Evolutionary conservation across 2,888 invertebrate species (phyloP).

Genomic region (Acronicta alni): DNA sequence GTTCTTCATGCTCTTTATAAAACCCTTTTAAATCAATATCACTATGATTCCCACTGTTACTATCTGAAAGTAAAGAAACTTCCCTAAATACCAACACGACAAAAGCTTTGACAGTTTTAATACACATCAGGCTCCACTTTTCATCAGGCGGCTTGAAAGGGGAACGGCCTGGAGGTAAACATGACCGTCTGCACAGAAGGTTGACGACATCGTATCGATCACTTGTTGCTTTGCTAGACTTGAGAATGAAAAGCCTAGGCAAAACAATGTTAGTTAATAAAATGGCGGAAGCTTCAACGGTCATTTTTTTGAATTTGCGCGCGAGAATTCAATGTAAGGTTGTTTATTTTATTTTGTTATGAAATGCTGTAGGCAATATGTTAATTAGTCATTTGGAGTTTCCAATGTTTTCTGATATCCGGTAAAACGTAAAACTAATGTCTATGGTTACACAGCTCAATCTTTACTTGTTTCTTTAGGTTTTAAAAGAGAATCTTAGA

Average conservation of each 20-base stretch:
- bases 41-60: neutral
- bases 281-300: neutral
- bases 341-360: no score
- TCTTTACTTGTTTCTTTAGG: no score
- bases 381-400: no score
- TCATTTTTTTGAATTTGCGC: conserved; percentile 3
- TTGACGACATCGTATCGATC: conserved; percentile 50
- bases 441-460: no score
- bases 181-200: conserved; percentile 36
- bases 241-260: conserved; percentile 10
- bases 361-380: no score
- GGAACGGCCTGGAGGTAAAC: conserved; percentile 44
- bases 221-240: conserved; percentile 45
- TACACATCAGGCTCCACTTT: conserved; percentile 26
- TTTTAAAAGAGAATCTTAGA: no score
- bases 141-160: conserved; percentile 24
- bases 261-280: conserved; percentile 6
- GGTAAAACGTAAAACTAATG: no score
- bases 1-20: no score
- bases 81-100: conserved; percentile 8
- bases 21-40: no score
- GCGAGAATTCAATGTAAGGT: neutral
- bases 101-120: conserved; percentile 29
- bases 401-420: no score
- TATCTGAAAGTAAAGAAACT: neutral